These are phyloP conservation scores for Bubo bubo DNA, from an alignment of 2,113 vertebrate genomes.

Conservation along the genomic window DNA sequence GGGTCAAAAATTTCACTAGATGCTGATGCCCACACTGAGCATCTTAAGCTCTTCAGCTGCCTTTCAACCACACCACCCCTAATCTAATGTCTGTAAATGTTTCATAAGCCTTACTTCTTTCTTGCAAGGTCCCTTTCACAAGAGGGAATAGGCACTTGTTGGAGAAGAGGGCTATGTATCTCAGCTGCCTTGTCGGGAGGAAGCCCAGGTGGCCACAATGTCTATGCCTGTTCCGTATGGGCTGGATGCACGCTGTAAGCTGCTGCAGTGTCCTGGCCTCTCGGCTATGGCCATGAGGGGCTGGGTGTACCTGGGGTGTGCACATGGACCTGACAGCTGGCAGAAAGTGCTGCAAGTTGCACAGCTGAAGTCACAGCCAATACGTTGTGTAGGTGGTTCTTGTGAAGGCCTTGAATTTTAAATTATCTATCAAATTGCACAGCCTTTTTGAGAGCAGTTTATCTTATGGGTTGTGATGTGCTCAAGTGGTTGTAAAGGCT, in stretches of 20 bases:
- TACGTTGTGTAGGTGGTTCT: not conserved
- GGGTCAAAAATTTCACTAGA: not conserved
- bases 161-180: not conserved
- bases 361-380: not conserved
- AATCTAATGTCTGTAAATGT: not conserved
- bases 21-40: not conserved
- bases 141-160: not conserved
- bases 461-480: not conserved
- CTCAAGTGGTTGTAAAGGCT: not conserved
- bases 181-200: not conserved
- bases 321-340: not conserved
- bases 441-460: not conserved
- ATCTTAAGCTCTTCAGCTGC: not conserved
- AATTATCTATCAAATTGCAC: not conserved
- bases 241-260: not conserved
- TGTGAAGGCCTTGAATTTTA: not conserved
- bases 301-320: not conserved
- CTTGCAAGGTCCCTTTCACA: not conserved
- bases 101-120: not conserved
- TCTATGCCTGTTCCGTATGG: fast-evolving
- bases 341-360: fast-evolving
- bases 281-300: fast-evolving
- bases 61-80: not conserved
- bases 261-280: not conserved
- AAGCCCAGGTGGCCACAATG: not conserved